Percentiles rank a stretch among this genome's conserved stretches.
Conservation (phyloP, 2,797 vertebrate species). For the Esox masquinongy region DNA sequence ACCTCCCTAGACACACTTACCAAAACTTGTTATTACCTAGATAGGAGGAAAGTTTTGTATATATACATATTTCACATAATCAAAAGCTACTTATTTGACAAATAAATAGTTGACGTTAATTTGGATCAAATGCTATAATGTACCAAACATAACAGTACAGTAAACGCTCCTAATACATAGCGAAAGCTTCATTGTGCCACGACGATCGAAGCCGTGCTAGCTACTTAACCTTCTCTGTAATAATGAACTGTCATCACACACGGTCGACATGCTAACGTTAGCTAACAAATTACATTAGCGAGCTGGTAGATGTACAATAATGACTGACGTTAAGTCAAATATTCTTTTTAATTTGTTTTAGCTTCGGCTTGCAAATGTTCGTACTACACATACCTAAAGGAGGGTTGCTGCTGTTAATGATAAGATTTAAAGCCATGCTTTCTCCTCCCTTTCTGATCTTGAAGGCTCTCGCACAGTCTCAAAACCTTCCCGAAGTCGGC, state of each 20-base stretch:
- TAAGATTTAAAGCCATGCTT: constrained; percentile 75
- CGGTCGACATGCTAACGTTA: background rate
- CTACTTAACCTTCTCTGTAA: constrained; percentile 1
- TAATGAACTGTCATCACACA: constrained; percentile 24
- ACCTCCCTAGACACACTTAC: too few relatives aligned
- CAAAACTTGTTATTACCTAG: too few relatives aligned
- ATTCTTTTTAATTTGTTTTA: background rate
- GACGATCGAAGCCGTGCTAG: constrained; percentile 40
- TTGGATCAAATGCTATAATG: background rate
- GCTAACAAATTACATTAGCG: background rate
- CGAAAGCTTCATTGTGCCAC: constrained; percentile 50
- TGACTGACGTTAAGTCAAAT: too few relatives aligned
- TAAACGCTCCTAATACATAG: background rate
- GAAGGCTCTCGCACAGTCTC: background rate
- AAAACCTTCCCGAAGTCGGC: background rate
- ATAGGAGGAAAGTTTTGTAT: too few relatives aligned
- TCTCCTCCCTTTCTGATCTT: background rate
- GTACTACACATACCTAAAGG: constrained; percentile 69
- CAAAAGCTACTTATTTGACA: too few relatives aligned
- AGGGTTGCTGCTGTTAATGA: constrained; percentile 71
- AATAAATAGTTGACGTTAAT: background rate
- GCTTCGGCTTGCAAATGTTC: background rate
- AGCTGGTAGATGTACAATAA: too few relatives aligned
- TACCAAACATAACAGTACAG: background rate
- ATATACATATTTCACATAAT: too few relatives aligned